Base-by-base conservation (phyloP, 2,113 vertebrate genomes). In the Carollia perspicillata region DNA sequence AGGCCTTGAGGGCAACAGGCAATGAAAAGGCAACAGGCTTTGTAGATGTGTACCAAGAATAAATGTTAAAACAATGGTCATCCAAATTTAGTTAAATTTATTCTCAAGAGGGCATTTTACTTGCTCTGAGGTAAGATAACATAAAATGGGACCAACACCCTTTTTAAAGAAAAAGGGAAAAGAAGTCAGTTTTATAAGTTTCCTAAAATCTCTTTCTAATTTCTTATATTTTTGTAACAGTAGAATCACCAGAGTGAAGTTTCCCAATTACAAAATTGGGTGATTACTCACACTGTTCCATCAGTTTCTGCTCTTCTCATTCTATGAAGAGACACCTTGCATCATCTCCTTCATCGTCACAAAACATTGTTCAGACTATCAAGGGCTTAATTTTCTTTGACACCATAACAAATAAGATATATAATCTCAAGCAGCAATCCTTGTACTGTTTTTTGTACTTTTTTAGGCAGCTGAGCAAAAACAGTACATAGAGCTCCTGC, bases 11-110 rank as follows among this genome's bases (percentile, higher is more conserved):
- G 89, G 23, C 4, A 94, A 28, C 79, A 86, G 84, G 74, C 92
- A 42, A 68, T 55, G 55, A 89, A 89, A 96, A 85, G 18, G 53
- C 53, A 55, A 55, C 18, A 74, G 68, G 72, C 95, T 72, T 95
- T 97, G 66, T 35, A 92, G 30, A 69, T 42, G 22, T 55, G 93
- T 86, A 79, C 22, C 49, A 69, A 93, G 65, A 94, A 12, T 22
- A 84, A 94, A 90, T n/a, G 37, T 80, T 74, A 90, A 92, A 95
- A 87, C 11, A 47, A 63, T 49, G 0, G 22, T 23, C 49, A 78
- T 74, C 20, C 20, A 71, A 75, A 84, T 79, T 83, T 86, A 80
- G 51, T 74, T 6, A 94, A 49, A 28, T 87, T 60, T 93, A 69
- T n/a, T 79, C 47, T 68, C 51, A 74, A 69, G 33, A 84, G 22